Conservation (phyloP, 37 sponge, comb jelly and placozoan genomes). For the Mnemiopsis leidyi region DNA sequence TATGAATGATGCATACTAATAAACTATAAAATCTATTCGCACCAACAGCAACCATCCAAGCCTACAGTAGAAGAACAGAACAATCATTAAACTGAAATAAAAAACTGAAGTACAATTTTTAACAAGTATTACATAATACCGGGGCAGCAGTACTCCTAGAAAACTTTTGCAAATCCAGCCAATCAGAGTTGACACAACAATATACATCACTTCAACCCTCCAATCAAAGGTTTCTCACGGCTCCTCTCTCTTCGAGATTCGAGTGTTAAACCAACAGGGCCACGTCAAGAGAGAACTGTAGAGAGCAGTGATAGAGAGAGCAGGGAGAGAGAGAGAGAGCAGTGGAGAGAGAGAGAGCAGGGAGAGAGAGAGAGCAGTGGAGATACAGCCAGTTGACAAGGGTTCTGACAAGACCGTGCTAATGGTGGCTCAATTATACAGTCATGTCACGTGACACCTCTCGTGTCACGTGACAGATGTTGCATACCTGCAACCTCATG, state of each 20-base stretch:
- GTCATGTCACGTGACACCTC: neutral
- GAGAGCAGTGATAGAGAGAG: neutral
- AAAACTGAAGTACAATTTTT: no score
- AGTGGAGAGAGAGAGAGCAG: neutral
- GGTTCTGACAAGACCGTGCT: neutral
- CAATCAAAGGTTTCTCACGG: no score
- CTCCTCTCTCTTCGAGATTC: neutral
- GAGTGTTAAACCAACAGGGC: neutral
- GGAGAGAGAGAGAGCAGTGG: neutral
- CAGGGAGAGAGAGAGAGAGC: neutral
- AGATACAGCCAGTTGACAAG: neutral
- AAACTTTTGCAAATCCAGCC: no score
- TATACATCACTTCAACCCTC: no score
- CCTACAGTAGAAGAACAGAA: no score
- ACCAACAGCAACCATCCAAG: no score
- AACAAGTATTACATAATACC: no score
- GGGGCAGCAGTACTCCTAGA: no score
- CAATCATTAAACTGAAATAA: no score
- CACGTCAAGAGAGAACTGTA: neutral
- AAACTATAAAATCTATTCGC: no score
- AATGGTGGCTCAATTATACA: neutral
- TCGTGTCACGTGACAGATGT: neutral
- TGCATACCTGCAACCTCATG: neutral
- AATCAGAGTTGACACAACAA: no score
- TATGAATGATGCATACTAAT: no score